Conservation (phyloP, 1,140 invertebrate species). For the Drosophila funebris region DNA sequence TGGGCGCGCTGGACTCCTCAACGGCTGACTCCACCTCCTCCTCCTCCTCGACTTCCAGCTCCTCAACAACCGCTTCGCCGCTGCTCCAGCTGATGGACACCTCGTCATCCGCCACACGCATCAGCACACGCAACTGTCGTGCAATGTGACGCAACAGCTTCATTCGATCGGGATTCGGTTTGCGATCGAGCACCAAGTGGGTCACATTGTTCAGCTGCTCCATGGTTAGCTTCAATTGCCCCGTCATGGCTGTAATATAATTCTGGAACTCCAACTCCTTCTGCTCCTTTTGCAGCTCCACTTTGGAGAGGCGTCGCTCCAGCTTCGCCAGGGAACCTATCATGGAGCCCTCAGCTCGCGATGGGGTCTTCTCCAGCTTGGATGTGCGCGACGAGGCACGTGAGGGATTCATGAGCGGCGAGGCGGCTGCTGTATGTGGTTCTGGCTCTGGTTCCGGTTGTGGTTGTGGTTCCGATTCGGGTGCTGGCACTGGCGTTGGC, state of each 20-base stretch:
- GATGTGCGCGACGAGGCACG: constrained; percentile 42
- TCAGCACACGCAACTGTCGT: constrained; percentile 54
- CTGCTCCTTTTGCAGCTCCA: constrained; percentile 61
- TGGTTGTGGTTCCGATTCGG: background rate
- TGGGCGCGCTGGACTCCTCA: constrained; percentile 4
- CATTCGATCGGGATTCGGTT: constrained; percentile 47
- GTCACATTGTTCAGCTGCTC: constrained; percentile 71
- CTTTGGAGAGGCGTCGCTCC: constrained; percentile 52
- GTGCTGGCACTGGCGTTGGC: background rate
- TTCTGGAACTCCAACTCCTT: constrained; percentile 35
- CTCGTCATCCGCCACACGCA: constrained; percentile 35
- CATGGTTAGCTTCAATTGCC: constrained; percentile 65
- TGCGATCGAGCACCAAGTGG: constrained; percentile 60
- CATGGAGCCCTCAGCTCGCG: constrained; percentile 26
- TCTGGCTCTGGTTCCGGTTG: background rate
- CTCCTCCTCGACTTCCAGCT: constrained; percentile 29
- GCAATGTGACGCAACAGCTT: constrained; percentile 49
- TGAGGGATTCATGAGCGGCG: background rate
- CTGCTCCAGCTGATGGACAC: constrained; percentile 61
- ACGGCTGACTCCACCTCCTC: constrained; percentile 17
- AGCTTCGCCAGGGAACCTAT: constrained; percentile 36
- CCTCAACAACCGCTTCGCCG: constrained; percentile 19
- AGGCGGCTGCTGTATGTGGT: background rate
- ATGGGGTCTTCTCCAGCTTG: background rate
- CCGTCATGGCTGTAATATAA: constrained; percentile 29